phyloP scores from a whole-genome alignment of 2,888 invertebrate species.

The Mythimna pallens region DNA sequence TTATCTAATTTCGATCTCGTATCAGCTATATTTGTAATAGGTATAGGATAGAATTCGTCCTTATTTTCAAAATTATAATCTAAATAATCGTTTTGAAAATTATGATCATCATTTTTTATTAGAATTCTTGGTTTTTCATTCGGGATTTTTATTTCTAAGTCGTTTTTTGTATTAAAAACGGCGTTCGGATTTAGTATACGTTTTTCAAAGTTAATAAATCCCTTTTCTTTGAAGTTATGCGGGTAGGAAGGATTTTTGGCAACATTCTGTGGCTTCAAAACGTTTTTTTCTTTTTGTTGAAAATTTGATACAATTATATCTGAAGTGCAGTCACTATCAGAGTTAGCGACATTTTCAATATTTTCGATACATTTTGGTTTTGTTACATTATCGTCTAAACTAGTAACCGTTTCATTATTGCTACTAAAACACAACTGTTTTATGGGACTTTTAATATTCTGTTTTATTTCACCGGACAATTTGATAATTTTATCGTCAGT shows the following conservation, averaged over 20 bases:
- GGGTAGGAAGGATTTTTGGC: neutral
- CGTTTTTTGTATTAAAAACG: neutral
- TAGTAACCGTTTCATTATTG: neutral
- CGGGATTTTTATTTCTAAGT: neutral
- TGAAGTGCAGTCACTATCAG: neutral
- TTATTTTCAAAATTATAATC: slow-evolving; percentile 11
- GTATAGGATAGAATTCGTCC: neutral
- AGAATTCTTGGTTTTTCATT: neutral
- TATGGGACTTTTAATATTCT: neutral
- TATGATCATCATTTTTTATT: neutral
- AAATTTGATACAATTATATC: slow-evolving; percentile 25
- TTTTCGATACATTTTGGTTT: slow-evolving; percentile 25
- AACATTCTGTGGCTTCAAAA: slow-evolving; percentile 4
- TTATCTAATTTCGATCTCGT: neutral
- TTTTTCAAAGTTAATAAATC: slow-evolving; percentile 3
- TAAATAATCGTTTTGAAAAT: neutral
- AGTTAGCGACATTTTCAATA: neutral
- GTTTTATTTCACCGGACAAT: neutral
- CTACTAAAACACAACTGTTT: slow-evolving; percentile 23
- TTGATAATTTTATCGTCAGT: neutral
- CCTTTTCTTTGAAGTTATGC: neutral
- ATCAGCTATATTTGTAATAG: slow-evolving; percentile 24
- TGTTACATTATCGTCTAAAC: slow-evolving; percentile 29
- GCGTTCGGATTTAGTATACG: neutral
- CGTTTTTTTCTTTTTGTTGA: slow-evolving; percentile 2